Conservation (phyloP, 2,113 vertebrate genomes). For the Pomatorhinus ruficollis region DNA sequence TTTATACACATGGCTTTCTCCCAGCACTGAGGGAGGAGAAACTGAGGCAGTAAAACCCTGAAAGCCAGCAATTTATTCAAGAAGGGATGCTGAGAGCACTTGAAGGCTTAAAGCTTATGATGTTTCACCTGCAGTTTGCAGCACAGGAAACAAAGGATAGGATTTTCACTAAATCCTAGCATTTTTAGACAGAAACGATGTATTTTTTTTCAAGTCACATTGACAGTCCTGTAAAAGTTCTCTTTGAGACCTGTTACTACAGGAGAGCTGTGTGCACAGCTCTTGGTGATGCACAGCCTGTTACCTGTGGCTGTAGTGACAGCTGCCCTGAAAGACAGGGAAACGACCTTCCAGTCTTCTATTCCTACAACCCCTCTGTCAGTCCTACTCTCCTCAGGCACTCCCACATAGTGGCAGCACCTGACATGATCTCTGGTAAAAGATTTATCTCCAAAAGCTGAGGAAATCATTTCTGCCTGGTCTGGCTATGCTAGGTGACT, state of each 20-base stretch:
- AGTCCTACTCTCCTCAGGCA: background rate
- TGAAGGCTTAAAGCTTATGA: background rate
- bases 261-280: background rate
- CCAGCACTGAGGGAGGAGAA: background rate
- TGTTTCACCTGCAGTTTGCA: background rate
- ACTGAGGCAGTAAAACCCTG: conserved; percentile 32
- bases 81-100: background rate
- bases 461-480: background rate
- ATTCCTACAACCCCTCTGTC: background rate
- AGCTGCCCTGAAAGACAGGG: background rate
- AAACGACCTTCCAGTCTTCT: background rate
- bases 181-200: background rate
- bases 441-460: background rate
- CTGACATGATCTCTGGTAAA: background rate
- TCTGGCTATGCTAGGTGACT: background rate
- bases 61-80: conserved; percentile 9
- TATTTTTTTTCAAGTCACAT: background rate
- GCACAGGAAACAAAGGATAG: background rate
- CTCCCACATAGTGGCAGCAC: background rate
- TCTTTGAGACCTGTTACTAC: background rate
- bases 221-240: background rate
- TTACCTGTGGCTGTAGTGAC: background rate
- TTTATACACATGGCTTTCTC: background rate
- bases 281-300: background rate
- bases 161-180: background rate